Percentiles rank a stretch among this genome's conserved stretches.
phyloP scores from a whole-genome alignment of 2,113 vertebrate species.

The Anolis sagrei region DNA sequence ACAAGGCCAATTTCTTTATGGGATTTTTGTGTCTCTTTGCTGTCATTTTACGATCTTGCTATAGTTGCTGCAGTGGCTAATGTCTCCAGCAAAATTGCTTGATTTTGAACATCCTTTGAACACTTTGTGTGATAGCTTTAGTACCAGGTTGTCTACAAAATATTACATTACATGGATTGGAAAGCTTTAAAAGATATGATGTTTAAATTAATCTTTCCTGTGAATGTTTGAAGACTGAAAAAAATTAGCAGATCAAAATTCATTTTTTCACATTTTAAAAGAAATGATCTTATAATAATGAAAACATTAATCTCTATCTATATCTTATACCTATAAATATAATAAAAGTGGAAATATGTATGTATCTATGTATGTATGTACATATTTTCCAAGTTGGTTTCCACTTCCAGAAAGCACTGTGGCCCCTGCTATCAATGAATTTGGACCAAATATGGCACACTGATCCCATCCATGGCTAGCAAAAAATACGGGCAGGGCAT shows the following conservation, averaged over 20 bases:
- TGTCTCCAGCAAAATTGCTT: slow-evolving; percentile 39
- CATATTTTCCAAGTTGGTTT: no score
- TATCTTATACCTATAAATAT: no score
- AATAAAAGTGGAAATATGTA: no score
- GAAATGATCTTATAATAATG: not conserved
- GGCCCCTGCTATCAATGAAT: no score
- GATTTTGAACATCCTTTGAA: slow-evolving; percentile 39
- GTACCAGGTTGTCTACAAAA: slow-evolving; percentile 28
- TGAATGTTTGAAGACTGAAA: not conserved
- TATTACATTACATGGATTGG: slow-evolving; percentile 15
- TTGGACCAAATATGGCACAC: no score
- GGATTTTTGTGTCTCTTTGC: slow-evolving; percentile 36
- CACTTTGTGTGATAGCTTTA: slow-evolving; percentile 6
- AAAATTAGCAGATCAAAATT: not conserved
- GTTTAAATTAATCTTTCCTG: not conserved
- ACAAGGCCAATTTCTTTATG: slow-evolving; percentile 20
- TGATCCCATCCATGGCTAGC: no score
- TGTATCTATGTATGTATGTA: no score
- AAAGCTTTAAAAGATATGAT: slow-evolving; percentile 7
- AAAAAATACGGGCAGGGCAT: no score
- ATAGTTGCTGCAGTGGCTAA: slow-evolving; percentile 18
- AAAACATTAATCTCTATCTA: not conserved
- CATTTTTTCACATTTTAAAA: not conserved
- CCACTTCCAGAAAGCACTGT: no score
- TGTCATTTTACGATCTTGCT: slow-evolving; percentile 43